Conservation (phyloP, 2,888 invertebrate species). For the Osedax frankpressi region DNA sequence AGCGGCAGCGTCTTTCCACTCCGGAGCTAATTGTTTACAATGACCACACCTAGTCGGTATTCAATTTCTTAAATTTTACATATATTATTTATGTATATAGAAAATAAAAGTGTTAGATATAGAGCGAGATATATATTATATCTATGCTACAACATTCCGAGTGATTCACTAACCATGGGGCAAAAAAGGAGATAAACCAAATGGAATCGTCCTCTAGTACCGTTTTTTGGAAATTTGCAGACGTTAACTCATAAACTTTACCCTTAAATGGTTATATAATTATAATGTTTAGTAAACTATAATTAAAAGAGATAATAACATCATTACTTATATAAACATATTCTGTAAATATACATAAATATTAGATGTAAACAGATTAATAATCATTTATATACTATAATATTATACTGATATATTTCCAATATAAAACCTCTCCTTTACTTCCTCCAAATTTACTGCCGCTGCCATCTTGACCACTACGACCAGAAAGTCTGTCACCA, state of each 20-base stretch:
- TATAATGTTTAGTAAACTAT: too few species aligned
- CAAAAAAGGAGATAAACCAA: constrained; percentile 95
- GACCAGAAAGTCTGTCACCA: constrained; percentile 52
- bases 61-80: too few species aligned
- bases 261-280: too few species aligned
- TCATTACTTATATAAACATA: too few species aligned
- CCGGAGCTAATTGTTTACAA: constrained; percentile 77
- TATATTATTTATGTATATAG: too few species aligned
- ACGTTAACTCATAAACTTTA: constrained; percentile 61
- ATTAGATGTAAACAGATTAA: too few species aligned
- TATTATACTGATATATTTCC: not conserved
- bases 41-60: constrained; percentile 56
- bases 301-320: too few species aligned
- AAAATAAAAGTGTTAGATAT: too few species aligned
- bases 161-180: constrained; percentile 53
- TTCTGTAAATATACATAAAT: too few species aligned
- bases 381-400: not conserved
- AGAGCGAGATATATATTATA: too few species aligned
- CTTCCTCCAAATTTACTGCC: constrained; percentile 9
- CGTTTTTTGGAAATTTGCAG: constrained; percentile 80
- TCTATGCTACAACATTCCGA: too few species aligned
- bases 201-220: constrained; percentile 84
- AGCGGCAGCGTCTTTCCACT: constrained; percentile 86
- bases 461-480: constrained; percentile 44
- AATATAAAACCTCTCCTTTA: not conserved